Conservation (phyloP, 2,113 vertebrate genomes). For the Oreochromis tanganicae region DNA sequence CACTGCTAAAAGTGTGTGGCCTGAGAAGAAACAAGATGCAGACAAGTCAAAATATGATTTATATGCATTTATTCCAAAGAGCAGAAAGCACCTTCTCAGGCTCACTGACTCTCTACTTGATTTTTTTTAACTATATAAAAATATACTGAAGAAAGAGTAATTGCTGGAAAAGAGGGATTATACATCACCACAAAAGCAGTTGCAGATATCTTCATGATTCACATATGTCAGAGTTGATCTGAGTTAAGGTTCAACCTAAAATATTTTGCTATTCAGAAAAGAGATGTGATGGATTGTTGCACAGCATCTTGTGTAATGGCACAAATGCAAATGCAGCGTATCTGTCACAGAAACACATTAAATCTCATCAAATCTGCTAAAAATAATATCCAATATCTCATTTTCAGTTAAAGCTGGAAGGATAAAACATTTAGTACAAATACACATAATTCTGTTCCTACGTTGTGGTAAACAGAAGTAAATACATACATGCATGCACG, state of each 20-base stretch:
- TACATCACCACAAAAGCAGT: conserved; percentile 86
- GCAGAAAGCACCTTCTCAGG: neutral
- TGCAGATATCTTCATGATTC: conserved; percentile 91
- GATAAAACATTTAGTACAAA: neutral
- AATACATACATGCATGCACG: neutral
- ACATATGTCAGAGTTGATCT: conserved; percentile 83
- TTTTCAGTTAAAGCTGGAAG: neutral
- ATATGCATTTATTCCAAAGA: neutral
- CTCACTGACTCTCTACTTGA: neutral
- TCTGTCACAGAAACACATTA: neutral
- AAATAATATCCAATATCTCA: neutral
- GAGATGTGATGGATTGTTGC: neutral
- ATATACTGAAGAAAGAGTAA: neutral
- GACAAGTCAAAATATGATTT: neutral
- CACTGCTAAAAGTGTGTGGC: conserved; percentile 86
- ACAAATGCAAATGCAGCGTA: neutral
- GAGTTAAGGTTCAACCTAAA: conserved; percentile 77
- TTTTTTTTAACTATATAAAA: neutral
- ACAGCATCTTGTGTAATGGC: neutral
- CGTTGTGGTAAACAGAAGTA: neutral
- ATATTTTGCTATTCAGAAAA: neutral
- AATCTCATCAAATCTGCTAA: neutral
- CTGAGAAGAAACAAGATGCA: conserved; percentile 56
- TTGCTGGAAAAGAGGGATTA: neutral
- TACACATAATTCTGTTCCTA: neutral